A percentile compares a stretch with the other conserved stretches of the same genome.
phyloP scores from a whole-genome alignment of 2,113 vertebrate genomes.

The Crocuta crocuta region DNA sequence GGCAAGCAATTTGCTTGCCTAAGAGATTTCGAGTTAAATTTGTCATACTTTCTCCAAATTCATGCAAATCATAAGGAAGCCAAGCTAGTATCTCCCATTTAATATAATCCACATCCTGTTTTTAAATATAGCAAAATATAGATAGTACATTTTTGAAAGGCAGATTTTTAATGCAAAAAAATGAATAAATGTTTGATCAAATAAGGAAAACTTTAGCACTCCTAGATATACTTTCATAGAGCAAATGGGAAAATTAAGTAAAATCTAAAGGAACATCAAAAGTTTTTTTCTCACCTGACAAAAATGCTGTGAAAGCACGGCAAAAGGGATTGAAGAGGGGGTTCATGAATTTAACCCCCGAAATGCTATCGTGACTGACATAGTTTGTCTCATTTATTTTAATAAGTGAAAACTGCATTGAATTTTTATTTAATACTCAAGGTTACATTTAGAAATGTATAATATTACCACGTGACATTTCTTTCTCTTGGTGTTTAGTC shows the following conservation, averaged over 20 bases:
- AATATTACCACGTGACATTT: background rate
- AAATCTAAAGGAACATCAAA: background rate
- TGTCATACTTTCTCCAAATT: background rate
- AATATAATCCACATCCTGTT: background rate
- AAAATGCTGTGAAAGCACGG: background rate
- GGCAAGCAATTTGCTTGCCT: background rate
- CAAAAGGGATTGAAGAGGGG: background rate
- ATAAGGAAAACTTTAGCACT: background rate
- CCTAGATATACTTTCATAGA: background rate
- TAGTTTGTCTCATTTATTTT: background rate
- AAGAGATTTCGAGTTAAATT: background rate
- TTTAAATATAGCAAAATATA: background rate
- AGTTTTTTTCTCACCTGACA: background rate
- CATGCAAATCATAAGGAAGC: background rate
- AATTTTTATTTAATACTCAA: constrained; percentile 10
- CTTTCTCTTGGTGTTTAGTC: background rate
- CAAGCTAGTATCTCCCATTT: background rate
- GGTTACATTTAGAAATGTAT: background rate
- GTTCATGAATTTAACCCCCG: background rate
- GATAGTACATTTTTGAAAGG: background rate
- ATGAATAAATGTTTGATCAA: background rate
- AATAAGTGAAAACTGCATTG: constrained; percentile 11
- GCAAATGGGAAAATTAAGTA: background rate
- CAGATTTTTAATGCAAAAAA: constrained; percentile 20
- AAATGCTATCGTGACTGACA: background rate